Evolutionary conservation across 2,888 invertebrate genomes (phyloP), one percentile per base, ranked within the genome.

Genomic region (Smittia aterrima): DNA sequence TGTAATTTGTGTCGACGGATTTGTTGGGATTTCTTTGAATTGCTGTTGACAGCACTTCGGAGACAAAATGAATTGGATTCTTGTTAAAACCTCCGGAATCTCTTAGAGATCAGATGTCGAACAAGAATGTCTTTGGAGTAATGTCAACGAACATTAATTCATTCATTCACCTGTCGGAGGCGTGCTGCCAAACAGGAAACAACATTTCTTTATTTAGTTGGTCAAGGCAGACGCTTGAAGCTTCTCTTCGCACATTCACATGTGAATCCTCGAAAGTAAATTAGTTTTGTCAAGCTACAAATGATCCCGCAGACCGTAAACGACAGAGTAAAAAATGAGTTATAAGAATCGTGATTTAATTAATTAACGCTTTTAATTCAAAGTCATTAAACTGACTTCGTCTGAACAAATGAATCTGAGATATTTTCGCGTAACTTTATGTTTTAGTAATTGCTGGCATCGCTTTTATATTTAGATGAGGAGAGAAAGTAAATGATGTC

Each of bases 351-450:
- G 47, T 47, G 58, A 58, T n/a, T 58, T 20, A 58, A 58, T 47
- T 47, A 47, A 47, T 58, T 7, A 18, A 58, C 58, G 32, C 32
- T 9, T 3, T 9, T 32, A 32, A 58, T 18, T 58, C 20, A 58
- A 58, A 58, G 58, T 58, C 58, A 58, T 58, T 58, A 58, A 18
- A 58, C 58, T 58, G 4, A 58, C 4, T 18, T 6, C 13, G 7
- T 58, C 7, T 22, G 22, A 58, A n/a, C 58, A 58, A 58, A 22
- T 58, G n/a, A 58, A 22, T 13, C 47, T 47, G 47, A 47, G 13
- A 58, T 9, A 20, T 58, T 47, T 47, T 58, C 58, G 58, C 58
- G 22, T 3, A 47, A 47, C 18, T 58, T 58, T 58, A 58, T 58
- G 58, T 58, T 58, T 20, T 9, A 22, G 58, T 58, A 22, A 58